Conservation (phyloP, 2,797 vertebrate species). For the Eulemur albifrons region DNA sequence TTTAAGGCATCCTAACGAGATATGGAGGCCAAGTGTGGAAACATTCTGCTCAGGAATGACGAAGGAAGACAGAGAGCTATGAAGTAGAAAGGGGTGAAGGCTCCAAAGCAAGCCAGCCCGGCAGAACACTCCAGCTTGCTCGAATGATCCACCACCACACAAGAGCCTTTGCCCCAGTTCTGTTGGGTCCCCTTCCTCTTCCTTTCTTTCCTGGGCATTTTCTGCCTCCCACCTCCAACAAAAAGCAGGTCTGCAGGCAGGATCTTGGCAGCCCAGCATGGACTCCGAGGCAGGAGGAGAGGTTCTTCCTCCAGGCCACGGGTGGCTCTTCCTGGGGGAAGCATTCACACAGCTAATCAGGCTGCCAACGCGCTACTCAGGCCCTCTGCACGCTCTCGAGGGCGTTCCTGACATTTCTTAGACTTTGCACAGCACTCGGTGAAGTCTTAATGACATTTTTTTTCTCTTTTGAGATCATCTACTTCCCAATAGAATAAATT, state of each 20-base stretch:
- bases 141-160: neutral
- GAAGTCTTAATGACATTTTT: neutral
- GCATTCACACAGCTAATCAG: neutral
- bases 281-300: neutral
- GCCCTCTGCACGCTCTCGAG: neutral
- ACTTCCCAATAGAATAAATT: conserved; percentile 42
- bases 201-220: neutral
- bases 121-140: neutral
- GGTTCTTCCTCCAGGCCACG: neutral
- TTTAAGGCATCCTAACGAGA: neutral
- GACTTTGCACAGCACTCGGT: conserved; percentile 30
- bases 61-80: neutral
- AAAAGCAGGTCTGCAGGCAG: neutral
- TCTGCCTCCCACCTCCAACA: neutral
- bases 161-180: neutral
- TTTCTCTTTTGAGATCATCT: neutral
- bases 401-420: neutral
- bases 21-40: neutral
- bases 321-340: neutral
- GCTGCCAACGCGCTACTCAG: neutral
- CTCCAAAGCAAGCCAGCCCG: neutral
- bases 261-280: neutral
- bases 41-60: neutral
- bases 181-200: neutral
- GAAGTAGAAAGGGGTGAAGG: neutral